These are phyloP conservation scores for Drosophila stalkeri DNA, from an alignment of 2,888 invertebrate species.

Conservation along the genomic window DNA sequence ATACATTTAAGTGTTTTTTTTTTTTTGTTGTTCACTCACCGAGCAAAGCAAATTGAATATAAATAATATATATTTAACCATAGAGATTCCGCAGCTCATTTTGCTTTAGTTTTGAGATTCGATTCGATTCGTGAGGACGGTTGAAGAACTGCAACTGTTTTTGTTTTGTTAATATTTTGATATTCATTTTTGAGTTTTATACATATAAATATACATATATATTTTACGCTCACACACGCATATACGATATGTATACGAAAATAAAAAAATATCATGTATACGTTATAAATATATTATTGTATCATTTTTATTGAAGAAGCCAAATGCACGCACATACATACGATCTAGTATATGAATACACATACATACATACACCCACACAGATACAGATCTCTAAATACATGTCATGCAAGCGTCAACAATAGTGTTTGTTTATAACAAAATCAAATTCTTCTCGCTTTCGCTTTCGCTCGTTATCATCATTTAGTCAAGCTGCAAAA, in stretches of 20 bases:
- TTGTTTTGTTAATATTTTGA: conserved; percentile 14
- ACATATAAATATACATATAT: background rate
- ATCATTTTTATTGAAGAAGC: conserved; percentile 48
- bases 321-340: conserved; percentile 30
- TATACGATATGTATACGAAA: conserved; percentile 13
- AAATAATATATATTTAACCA: conserved; percentile 93
- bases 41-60: conserved; percentile 92
- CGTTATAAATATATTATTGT: conserved; percentile 41
- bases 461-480: conserved; percentile 16
- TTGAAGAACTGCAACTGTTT: conserved; percentile 58
- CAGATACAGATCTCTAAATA: background rate
- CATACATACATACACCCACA: background rate
- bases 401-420: conserved; percentile 7
- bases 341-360: background rate
- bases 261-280: conserved; percentile 41
- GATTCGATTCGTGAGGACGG: conserved; percentile 27
- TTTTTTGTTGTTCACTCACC: conserved; percentile 87
- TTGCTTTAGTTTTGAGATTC: conserved; percentile 79
- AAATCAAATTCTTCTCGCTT: conserved; percentile 6
- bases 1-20: background rate
- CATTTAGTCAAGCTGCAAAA: conserved; percentile 17
- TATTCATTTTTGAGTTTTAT: background rate
- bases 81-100: conserved; percentile 91
- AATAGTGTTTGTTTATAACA: conserved; percentile 36
- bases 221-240: conserved; percentile 8